Evolutionary conservation across 1,140 invertebrate species (phyloP).

Genomic region (Drosophila equinoxialis): DNA sequence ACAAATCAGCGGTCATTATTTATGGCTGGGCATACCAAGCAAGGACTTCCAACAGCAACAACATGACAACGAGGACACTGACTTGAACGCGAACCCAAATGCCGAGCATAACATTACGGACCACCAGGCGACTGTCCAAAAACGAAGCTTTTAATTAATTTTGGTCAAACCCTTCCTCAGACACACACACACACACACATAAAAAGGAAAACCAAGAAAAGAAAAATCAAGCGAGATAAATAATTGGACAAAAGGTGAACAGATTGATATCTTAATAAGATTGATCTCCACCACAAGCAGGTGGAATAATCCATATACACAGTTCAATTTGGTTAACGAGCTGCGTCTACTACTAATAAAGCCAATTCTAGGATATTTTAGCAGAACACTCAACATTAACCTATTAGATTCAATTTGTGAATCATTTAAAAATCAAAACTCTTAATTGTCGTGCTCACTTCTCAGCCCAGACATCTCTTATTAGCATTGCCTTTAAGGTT

Average conservation of each 20-base stretch:
- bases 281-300: not conserved
- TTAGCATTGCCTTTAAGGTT: too few relatives aligned
- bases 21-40: slow-evolving; percentile 35
- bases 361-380: too few relatives aligned
- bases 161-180: slow-evolving; percentile 11
- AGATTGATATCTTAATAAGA: slow-evolving; percentile 13
- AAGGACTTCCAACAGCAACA: not conserved
- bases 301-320: too few relatives aligned
- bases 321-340: too few relatives aligned
- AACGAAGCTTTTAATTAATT: slow-evolving; percentile 17
- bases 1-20: slow-evolving; percentile 73
- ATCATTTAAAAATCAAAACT: too few relatives aligned
- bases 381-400: too few relatives aligned
- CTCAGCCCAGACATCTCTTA: too few relatives aligned
- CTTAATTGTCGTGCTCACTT: too few relatives aligned
- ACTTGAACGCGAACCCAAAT: not conserved
- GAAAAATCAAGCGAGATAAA: slow-evolving; percentile 1
- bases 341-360: too few relatives aligned
- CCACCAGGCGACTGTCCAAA: slow-evolving; percentile 11
- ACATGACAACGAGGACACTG: slow-evolving; percentile 4
- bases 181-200: not conserved
- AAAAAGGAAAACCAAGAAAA: not conserved
- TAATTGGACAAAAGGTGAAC: slow-evolving; percentile 11
- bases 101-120: not conserved
- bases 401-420: too few relatives aligned